phyloP scores from a whole-genome alignment of 2,797 vertebrate species.

The Microtus obscurus region DNA sequence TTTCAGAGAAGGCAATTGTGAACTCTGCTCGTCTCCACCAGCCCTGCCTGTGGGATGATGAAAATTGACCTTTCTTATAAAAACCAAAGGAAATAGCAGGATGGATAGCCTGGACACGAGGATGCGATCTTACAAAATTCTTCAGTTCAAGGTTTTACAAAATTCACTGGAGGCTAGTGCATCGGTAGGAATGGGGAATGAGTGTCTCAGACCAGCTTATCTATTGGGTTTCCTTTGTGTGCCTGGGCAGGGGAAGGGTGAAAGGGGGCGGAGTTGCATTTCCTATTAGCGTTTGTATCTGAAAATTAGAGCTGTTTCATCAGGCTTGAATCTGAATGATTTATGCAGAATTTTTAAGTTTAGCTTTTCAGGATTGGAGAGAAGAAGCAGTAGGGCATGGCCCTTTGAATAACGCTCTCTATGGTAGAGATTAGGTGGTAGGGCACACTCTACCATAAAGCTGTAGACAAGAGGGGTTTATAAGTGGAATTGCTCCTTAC shows the following conservation, averaged over 20 bases:
- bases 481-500: background rate
- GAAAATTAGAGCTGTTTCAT: constrained; percentile 50
- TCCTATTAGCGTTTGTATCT: background rate
- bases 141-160: background rate
- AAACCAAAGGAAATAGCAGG: constrained; percentile 7
- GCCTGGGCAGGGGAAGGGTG: background rate
- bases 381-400: background rate
- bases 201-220: background rate
- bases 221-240: background rate
- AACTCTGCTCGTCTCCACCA: background rate
- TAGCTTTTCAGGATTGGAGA: constrained; percentile 27
- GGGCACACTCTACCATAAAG: background rate
- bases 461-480: background rate
- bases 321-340: constrained; percentile 5
- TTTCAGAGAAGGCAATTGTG: constrained; percentile 31
- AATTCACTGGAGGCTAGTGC: background rate
- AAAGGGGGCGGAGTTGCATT: background rate
- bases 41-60: background rate
- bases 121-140: background rate
- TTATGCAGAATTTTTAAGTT: constrained; percentile 23
- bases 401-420: constrained; percentile 52
- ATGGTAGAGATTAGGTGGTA: background rate
- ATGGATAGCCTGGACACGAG: background rate
- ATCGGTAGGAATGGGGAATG: background rate
- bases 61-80: constrained; percentile 47